These are phyloP conservation scores for Trichechus manatus DNA, from an alignment of 2,113 vertebrate species.

Conservation along the genomic window DNA sequence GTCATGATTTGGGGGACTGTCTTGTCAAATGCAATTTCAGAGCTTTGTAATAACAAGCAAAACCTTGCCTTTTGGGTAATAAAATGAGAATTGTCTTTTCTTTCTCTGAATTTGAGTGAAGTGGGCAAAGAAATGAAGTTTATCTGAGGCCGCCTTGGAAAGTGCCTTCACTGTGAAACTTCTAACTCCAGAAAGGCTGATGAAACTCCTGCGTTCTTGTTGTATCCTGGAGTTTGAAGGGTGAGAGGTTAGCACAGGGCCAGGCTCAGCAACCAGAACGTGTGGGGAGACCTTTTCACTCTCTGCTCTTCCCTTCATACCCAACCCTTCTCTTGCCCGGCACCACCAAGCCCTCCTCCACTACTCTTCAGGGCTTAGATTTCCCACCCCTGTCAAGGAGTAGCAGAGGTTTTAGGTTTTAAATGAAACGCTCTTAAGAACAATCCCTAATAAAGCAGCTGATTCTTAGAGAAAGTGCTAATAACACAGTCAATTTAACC, in stretches of 20 bases:
- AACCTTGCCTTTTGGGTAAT: slow-evolving; percentile 38
- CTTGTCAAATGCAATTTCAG: slow-evolving; percentile 54
- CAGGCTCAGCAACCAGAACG: no score
- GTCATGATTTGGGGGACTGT: slow-evolving; percentile 43
- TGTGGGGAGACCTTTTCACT: fast-evolving
- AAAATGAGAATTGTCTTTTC: slow-evolving; percentile 43
- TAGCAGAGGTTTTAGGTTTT: background rate
- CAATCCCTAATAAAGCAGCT: slow-evolving; percentile 7
- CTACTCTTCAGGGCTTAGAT: background rate
- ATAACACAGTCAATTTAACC: slow-evolving; percentile 24
- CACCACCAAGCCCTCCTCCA: background rate
- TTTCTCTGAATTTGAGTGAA: slow-evolving; percentile 52
- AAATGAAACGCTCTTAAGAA: slow-evolving; percentile 41
- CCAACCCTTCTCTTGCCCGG: fast-evolving
- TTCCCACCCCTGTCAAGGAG: background rate
- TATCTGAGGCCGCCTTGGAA: background rate
- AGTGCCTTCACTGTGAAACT: background rate
- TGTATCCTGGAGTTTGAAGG: no score
- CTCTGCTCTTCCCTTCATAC: fast-evolving
- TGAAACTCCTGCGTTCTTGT: no score
- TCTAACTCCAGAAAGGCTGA: background rate
- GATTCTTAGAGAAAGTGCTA: slow-evolving; percentile 38
- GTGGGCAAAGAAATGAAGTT: background rate
- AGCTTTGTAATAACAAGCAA: slow-evolving; percentile 63
- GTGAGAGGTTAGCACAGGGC: background rate